Evolutionary conservation across 2,888 invertebrate genomes (phyloP).

Genomic region (Acholoe squamosa): DNA sequence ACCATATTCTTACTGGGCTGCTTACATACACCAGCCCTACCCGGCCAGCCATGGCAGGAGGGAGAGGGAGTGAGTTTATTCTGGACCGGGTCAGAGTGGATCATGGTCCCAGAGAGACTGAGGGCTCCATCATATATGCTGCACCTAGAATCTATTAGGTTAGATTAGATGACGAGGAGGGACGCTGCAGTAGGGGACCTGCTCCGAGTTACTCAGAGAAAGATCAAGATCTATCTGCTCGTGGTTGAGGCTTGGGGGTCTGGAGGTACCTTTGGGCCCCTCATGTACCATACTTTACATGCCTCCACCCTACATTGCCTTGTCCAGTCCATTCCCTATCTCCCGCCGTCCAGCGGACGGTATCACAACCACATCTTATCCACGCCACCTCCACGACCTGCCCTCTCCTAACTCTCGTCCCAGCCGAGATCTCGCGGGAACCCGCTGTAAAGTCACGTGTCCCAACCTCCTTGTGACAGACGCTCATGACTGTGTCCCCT

Average conservation of each 20-base stretch:
- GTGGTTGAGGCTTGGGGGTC: background rate
- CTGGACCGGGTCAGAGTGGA: no score
- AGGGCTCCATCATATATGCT: background rate
- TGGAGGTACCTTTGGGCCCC: background rate
- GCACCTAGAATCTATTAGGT: slow-evolving; percentile 27
- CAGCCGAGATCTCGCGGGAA: background rate
- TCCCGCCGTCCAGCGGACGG: background rate
- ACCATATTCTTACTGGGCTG: no score
- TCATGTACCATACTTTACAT: slow-evolving; percentile 19
- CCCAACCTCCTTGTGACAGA: slow-evolving; percentile 23
- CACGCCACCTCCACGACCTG: slow-evolving; percentile 26
- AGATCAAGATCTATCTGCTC: background rate
- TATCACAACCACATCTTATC: slow-evolving; percentile 35
- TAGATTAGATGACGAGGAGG: background rate
- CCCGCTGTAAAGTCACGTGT: background rate
- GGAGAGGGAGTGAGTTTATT: no score
- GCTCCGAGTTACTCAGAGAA: background rate
- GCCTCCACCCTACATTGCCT: background rate
- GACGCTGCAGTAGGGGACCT: background rate
- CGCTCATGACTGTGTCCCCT: background rate
- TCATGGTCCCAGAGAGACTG: background rate
- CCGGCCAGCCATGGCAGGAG: no score
- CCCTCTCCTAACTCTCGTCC: slow-evolving; percentile 21
- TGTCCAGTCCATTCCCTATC: slow-evolving; percentile 35
- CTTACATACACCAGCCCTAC: background rate